Base-by-base conservation (phyloP, 2,888 invertebrate genomes). In the Helicoverpa assulta region DNA sequence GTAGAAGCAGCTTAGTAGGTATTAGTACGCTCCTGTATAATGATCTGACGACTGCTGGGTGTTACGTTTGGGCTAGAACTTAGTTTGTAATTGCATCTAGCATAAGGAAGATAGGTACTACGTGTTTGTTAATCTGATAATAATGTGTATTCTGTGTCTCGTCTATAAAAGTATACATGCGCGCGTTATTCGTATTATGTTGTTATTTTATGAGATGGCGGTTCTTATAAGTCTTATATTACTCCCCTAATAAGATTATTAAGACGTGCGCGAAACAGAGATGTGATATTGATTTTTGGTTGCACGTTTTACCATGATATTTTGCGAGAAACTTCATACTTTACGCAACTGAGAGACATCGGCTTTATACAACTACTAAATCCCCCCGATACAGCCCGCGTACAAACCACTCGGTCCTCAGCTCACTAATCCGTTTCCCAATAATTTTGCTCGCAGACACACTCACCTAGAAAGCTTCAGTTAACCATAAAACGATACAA, bases 401-500 rank as follows among this genome's bases (percentile, higher is more conserved):
- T 19, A 52, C 53, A 57, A 56, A 18, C 56, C 37, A 51, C 6
- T 10, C 1, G 18, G 56, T 29, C n/a, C n/a, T 33, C 50, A 67
- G 21, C 33, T 43, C 50, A 47, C 29, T 60, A 56, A 75, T 56
- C 59, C 47, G 16, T 51, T 75, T 50, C 16, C 56, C 56, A 52
- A 60, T 68, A 50, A 73, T 52, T 57, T 57, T 8, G 37, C 29
- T 14, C 52, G 19, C 40, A 60, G 12, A 29, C 37, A 40, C 29
- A 53, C 7, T 56, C 29, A 10, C 16, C 40, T 29, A 18, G 18
- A 70, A 62, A 59, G 21, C 29, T 77, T 66, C 65, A 75, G 6
- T 77, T 61, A 75, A 72, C 65, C 65, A 50, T 40, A 29, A 71
- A 70, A 65, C 47, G 18, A 78, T 56, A 55, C 58, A 54, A 62